phyloP scores from a whole-genome alignment of 64 coral and sea anemone species.

The Pocillopora damicornis region DNA sequence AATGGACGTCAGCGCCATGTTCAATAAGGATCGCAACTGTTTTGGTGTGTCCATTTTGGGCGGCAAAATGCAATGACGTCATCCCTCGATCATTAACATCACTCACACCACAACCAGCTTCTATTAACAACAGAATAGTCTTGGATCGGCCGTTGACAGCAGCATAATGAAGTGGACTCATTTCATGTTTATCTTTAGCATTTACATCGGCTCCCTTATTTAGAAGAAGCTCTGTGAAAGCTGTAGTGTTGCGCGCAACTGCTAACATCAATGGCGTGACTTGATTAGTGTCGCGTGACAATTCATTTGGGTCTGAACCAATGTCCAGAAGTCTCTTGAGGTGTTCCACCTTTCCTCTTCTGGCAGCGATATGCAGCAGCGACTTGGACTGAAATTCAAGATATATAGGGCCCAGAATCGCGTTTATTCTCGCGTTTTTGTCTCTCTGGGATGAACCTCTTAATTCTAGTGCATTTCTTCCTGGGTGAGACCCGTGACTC shows the following conservation, averaged over 20 bases:
- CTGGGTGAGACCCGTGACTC: background rate
- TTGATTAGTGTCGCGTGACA: background rate
- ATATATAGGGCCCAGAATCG: slow-evolving; percentile 17
- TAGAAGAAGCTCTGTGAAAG: slow-evolving; percentile 56
- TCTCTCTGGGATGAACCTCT: background rate
- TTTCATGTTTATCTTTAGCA: slow-evolving; percentile 60
- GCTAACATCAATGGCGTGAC: slow-evolving; percentile 76
- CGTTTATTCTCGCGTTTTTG: slow-evolving; percentile 28
- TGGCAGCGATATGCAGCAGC: slow-evolving; percentile 43
- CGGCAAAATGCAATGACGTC: slow-evolving; percentile 68
- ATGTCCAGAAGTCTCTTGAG: slow-evolving; percentile 54
- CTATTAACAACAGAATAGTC: slow-evolving; percentile 62
- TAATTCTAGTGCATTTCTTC: slow-evolving; percentile 30
- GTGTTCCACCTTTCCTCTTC: slow-evolving; percentile 54
- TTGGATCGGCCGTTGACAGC: slow-evolving; percentile 50
- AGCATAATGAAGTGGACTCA: slow-evolving; percentile 68
- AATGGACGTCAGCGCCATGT: slow-evolving; percentile 59
- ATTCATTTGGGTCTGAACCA: slow-evolving; percentile 61
- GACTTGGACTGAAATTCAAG: slow-evolving; percentile 31
- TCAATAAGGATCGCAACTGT: slow-evolving; percentile 59
- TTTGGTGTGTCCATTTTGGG: slow-evolving; percentile 62
- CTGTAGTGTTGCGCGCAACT: slow-evolving; percentile 49
- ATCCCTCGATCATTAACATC: slow-evolving; percentile 68
- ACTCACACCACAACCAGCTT: slow-evolving; percentile 51
- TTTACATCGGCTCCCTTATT: slow-evolving; percentile 47